phyloP scores from a whole-genome alignment of 1,140 invertebrate species.

The Psix sp. region DNA sequence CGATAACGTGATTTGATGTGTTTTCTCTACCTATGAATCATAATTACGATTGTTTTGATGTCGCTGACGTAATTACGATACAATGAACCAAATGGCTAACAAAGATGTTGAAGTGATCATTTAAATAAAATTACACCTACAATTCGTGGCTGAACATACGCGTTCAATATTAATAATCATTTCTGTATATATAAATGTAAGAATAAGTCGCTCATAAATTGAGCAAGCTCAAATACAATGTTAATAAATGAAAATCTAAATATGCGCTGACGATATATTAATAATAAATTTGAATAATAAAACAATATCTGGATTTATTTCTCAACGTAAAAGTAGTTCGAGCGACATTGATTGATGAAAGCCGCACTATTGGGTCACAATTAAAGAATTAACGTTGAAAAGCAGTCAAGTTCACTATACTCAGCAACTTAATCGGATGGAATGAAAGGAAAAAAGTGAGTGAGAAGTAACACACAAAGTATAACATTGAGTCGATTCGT shows the following conservation, averaged over 20 bases:
- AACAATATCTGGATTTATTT: conserved; percentile 15
- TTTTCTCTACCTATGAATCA: too few species aligned
- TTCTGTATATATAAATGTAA: too few species aligned
- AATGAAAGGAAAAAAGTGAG: conserved; percentile 4
- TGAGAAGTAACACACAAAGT: conserved; percentile 27
- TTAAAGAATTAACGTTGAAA: conserved; percentile 30
- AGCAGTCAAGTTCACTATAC: conserved; percentile 37
- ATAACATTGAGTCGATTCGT: conserved; percentile 35
- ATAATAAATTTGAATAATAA: conserved; percentile 22
- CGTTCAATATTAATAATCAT: not conserved
- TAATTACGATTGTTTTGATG: too few species aligned
- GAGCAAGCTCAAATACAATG: not conserved
- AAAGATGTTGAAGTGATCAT: not conserved
- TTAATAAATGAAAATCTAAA: conserved; percentile 2
- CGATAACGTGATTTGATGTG: too few species aligned
- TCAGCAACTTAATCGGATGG: conserved; percentile 8
- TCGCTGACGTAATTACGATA: not conserved
- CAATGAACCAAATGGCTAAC: not conserved
- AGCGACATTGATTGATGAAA: conserved; percentile 25
- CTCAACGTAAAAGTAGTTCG: conserved; percentile 8
- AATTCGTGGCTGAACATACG: not conserved
- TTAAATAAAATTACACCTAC: conserved; percentile 1
- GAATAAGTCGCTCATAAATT: not conserved
- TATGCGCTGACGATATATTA: conserved; percentile 1
- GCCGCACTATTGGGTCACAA: conserved; percentile 25